Conservation (phyloP, 2,113 vertebrate genomes). For the Rhabdomys dilectus region DNA sequence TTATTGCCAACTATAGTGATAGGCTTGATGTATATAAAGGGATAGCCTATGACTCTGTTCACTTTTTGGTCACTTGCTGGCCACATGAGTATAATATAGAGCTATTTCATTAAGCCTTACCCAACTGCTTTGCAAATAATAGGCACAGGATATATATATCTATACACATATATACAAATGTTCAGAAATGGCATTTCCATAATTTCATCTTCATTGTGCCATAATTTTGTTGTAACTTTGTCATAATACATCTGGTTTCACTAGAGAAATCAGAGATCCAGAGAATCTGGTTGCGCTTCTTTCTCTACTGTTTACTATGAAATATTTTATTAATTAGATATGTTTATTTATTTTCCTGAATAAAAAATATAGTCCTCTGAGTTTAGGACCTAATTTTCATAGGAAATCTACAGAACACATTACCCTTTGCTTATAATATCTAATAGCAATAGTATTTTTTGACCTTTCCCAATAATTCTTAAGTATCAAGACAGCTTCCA, state of each 20-base stretch:
- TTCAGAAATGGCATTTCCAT: slow-evolving; percentile 28
- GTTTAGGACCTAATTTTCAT: not conserved
- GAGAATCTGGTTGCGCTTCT: not conserved
- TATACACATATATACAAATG: not conserved
- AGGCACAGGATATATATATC: slow-evolving; percentile 4
- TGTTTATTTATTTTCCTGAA: slow-evolving; percentile 23
- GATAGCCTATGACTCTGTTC: not conserved
- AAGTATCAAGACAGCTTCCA: not conserved
- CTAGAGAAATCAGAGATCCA: not conserved
- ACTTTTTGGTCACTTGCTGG: not conserved
- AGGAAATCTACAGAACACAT: slow-evolving; percentile 35
- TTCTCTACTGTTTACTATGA: not conserved
- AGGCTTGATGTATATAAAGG: not conserved
- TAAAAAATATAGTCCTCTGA: slow-evolving; percentile 8
- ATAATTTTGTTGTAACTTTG: not conserved
- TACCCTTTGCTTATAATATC: not conserved
- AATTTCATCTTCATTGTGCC: slow-evolving; percentile 1
- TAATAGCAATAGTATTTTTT: not conserved
- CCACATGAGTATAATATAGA: not conserved
- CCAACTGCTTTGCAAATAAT: not conserved
- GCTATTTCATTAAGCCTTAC: slow-evolving; percentile 18
- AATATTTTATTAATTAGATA: slow-evolving; percentile 28
- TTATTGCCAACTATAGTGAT: not conserved
- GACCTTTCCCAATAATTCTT: slow-evolving; percentile 43
- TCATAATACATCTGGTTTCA: not conserved